These are phyloP conservation scores for Molossus molossus DNA, from an alignment of 2,797 vertebrate species.

Conservation along the genomic window DNA sequence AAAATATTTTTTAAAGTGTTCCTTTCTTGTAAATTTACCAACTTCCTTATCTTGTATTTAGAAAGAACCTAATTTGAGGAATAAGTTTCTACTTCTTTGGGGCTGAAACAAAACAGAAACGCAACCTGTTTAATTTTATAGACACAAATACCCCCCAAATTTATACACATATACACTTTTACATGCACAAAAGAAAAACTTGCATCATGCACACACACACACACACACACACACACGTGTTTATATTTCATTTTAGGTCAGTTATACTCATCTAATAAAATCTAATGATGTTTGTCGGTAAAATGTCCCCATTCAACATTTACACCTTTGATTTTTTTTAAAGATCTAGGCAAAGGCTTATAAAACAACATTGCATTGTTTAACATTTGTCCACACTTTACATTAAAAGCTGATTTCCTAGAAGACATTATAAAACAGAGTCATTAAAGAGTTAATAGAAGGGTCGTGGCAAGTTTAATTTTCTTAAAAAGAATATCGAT, in stretches of 20 bases:
- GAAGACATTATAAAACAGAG: slow-evolving; percentile 59
- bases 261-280: slow-evolving; percentile 36
- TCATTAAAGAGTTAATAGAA: not conserved
- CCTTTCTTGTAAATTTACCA: not conserved
- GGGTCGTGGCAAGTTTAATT: not conserved
- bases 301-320: not conserved
- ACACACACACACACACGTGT: not conserved
- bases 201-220: not conserved
- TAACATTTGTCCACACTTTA: slow-evolving; percentile 58
- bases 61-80: not conserved
- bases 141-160: not conserved
- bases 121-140: not conserved
- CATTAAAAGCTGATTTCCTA: slow-evolving; percentile 8
- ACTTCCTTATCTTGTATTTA: not conserved
- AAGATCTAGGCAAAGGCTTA: slow-evolving; percentile 34
- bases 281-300: slow-evolving; percentile 24
- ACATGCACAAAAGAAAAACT: not conserved
- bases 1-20: not conserved
- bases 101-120: not conserved
- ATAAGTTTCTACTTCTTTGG: not conserved
- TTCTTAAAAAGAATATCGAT: slow-evolving; percentile 21
- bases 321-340: slow-evolving; percentile 38
- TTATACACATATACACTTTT: not conserved
- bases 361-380: slow-evolving; percentile 61
- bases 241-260: not conserved